Evolutionary conservation across 2,888 invertebrate genomes (phyloP).

Genomic region (Heteromyza rotundicornis): DNA sequence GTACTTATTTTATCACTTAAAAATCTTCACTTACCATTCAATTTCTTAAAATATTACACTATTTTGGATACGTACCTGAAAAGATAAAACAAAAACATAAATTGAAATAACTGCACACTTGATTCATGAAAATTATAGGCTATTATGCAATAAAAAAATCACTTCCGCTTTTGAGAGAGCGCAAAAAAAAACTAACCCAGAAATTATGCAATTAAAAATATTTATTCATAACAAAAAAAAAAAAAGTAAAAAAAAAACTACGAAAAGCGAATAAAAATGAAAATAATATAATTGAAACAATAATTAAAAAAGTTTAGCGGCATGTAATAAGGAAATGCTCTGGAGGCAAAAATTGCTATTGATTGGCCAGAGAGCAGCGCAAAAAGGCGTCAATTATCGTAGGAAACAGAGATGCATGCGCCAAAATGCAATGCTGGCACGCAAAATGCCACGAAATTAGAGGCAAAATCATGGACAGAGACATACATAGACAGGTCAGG

Average conservation of each 20-base stretch:
- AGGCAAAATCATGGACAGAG: too few relatives aligned
- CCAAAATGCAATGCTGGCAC: background rate
- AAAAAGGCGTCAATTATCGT: conserved; percentile 7
- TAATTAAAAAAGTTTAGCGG: conserved; percentile 15
- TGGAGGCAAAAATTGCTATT: conserved; percentile 21
- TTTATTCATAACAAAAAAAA: conserved; percentile 18
- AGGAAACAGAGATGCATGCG: background rate
- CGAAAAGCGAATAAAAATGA: conserved; percentile 45
- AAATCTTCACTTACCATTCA: background rate
- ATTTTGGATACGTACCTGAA: background rate
- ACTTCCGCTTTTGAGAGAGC: too few relatives aligned
- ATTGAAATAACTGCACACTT: conserved; percentile 21
- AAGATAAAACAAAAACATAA: conserved; percentile 25
- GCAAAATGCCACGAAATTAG: conserved; percentile 3
- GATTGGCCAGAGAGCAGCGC: background rate
- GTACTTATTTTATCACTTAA: too few relatives aligned
- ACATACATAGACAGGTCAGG: too few relatives aligned
- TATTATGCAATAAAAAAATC: conserved; percentile 26
- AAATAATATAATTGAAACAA: conserved; percentile 12
- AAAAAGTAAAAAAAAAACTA: conserved; percentile 27
- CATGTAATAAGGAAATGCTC: conserved; percentile 26
- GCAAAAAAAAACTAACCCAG: too few relatives aligned
- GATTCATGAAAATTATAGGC: conserved; percentile 14
- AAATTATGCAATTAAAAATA: too few relatives aligned
- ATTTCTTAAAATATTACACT: background rate